These are phyloP conservation scores for Rhabdornis inornatus DNA, from an alignment of 2,113 vertebrate genomes.

Conservation along the genomic window DNA sequence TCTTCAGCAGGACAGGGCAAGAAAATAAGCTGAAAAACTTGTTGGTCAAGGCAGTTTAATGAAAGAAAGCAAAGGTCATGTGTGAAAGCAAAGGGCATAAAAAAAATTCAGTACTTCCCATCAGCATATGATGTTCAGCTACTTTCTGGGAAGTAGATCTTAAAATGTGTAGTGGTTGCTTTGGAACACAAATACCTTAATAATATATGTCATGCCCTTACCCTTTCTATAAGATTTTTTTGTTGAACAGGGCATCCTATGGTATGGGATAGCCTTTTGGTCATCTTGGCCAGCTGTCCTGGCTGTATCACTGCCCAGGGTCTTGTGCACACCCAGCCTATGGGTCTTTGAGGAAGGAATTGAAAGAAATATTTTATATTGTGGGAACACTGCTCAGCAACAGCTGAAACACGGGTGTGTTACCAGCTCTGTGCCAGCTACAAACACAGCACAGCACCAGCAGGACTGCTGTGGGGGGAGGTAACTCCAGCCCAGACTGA, in stretches of 20 bases:
- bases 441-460: background rate
- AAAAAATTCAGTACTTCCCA: background rate
- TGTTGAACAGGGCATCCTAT: background rate
- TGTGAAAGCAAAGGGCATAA: background rate
- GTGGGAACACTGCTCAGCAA: background rate
- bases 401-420: background rate
- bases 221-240: background rate
- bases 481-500: background rate
- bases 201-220: fast-evolving
- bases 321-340: background rate
- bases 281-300: background rate
- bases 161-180: background rate
- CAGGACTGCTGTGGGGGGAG: background rate
- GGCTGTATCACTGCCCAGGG: background rate
- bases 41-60: background rate
- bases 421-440: background rate
- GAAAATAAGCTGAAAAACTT: background rate
- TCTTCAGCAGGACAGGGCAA: background rate
- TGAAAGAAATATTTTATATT: background rate
- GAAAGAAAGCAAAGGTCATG: background rate
- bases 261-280: background rate
- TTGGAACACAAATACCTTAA: background rate
- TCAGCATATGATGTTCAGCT: background rate
- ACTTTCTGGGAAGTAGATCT: background rate
- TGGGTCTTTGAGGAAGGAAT: background rate